These are phyloP conservation scores for Trissolcus basalis DNA, from an alignment of 1,140 invertebrate genomes.

Conservation along the genomic window DNA sequence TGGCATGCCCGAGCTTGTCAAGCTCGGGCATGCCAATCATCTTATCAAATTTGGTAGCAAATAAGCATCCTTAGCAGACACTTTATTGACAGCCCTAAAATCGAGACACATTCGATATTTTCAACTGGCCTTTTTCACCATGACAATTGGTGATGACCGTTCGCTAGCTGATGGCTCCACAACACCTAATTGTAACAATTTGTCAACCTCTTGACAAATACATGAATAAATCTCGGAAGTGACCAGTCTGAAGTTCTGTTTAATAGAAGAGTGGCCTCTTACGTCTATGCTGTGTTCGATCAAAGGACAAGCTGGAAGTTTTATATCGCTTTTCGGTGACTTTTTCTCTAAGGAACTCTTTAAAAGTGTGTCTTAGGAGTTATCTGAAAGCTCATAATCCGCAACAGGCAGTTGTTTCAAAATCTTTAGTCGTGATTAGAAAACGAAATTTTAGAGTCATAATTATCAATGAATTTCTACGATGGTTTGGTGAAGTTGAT, in stretches of 20 bases:
- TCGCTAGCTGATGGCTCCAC: slow-evolving; percentile 5
- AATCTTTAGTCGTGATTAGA: neutral
- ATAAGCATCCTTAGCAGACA: neutral
- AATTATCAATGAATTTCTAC: neutral
- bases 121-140: slow-evolving; percentile 9
- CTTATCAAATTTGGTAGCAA: neutral
- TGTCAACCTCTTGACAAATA: neutral
- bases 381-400: no score
- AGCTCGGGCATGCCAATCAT: no score
- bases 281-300: slow-evolving; percentile 5
- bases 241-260: neutral
- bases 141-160: slow-evolving; percentile 55
- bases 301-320: neutral
- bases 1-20: slow-evolving; percentile 57
- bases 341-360: neutral
- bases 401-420: no score
- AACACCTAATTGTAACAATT: neutral
- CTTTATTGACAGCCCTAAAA: slow-evolving; percentile 4
- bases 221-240: neutral
- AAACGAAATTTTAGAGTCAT: neutral
- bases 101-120: slow-evolving; percentile 20
- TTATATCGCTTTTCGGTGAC: neutral
- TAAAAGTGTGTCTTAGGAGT: neutral
- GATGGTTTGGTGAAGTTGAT: neutral
- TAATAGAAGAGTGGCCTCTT: neutral